Conservation (phyloP, 2,888 invertebrate species). For the Nasonovia ribisnigri region DNA sequence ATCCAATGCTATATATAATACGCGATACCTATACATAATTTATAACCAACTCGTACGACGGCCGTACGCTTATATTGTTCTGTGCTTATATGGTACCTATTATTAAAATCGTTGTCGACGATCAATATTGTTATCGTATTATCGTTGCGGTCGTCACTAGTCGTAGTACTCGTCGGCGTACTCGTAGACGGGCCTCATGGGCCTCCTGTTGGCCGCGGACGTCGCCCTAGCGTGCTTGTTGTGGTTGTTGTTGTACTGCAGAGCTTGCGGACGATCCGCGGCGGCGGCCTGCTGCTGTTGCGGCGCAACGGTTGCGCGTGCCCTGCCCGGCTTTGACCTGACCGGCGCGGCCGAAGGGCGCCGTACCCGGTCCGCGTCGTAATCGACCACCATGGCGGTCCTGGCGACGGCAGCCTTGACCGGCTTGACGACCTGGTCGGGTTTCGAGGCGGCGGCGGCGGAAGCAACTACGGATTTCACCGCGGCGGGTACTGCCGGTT, state of each 20-base stretch:
- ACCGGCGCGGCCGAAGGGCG: background rate
- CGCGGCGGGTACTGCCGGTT: constrained; percentile 55
- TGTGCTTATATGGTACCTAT: too few relatives aligned
- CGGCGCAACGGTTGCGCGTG: background rate
- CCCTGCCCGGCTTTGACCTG: background rate
- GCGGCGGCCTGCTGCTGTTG: background rate
- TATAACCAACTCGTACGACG: background rate
- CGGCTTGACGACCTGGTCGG: constrained; percentile 15
- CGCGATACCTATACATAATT: background rate
- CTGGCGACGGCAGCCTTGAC: background rate
- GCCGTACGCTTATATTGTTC: background rate
- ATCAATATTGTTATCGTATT: background rate
- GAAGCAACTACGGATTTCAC: constrained; percentile 60
- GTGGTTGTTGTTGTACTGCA: constrained; percentile 3
- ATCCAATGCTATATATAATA: background rate
- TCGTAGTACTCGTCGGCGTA: constrained; percentile 62
- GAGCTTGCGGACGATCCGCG: constrained; percentile 8
- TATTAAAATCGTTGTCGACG: background rate
- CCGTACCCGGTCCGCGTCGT: constrained; percentile 5
- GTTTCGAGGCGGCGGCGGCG: constrained; percentile 54
- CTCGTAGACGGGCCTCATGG: constrained; percentile 49
- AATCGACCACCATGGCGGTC: constrained; percentile 20
- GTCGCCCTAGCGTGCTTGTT: constrained; percentile 19
- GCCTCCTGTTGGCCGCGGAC: background rate
- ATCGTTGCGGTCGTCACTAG: too few relatives aligned